phyloP scores from a whole-genome alignment of 2,113 vertebrate genomes.

The Leptosomus discolor region DNA sequence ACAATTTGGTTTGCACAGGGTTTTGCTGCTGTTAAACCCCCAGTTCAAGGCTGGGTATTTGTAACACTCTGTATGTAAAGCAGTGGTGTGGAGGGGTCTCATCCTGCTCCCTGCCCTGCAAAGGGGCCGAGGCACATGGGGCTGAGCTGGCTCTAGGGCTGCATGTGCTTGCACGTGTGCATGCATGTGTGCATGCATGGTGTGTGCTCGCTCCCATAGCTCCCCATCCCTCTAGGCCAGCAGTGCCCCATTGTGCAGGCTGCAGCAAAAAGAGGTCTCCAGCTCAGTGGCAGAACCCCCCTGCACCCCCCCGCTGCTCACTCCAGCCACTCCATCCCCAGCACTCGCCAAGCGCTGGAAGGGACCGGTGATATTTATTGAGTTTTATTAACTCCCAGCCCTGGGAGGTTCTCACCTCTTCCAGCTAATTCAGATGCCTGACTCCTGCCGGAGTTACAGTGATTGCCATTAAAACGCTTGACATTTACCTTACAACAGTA shows the following conservation, averaged over 20 bases:
- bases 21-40: not conserved
- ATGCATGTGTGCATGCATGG: too few species aligned
- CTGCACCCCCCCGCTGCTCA: accelerated
- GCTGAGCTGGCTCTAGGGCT: not conserved
- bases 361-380: conserved; percentile 7
- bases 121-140: accelerated
- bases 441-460: conserved; percentile 12
- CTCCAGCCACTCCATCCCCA: not conserved
- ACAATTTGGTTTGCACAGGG: not conserved
- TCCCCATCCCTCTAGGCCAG: not conserved
- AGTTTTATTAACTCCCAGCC: conserved; percentile 50
- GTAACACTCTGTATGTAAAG: accelerated
- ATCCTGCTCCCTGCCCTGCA: not conserved
- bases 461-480: conserved; percentile 54
- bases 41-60: accelerated
- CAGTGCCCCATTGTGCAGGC: not conserved
- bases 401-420: conserved; percentile 4
- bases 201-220: accelerated
- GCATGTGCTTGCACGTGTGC: not conserved
- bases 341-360: not conserved
- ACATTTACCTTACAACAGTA: conserved; percentile 62
- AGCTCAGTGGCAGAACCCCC: not conserved
- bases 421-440: not conserved
- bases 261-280: not conserved
- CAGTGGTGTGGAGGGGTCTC: not conserved